These are phyloP conservation scores for Lindbergichthys nudifrons DNA, from an alignment of 2,797 vertebrate species.

Conservation along the genomic window DNA sequence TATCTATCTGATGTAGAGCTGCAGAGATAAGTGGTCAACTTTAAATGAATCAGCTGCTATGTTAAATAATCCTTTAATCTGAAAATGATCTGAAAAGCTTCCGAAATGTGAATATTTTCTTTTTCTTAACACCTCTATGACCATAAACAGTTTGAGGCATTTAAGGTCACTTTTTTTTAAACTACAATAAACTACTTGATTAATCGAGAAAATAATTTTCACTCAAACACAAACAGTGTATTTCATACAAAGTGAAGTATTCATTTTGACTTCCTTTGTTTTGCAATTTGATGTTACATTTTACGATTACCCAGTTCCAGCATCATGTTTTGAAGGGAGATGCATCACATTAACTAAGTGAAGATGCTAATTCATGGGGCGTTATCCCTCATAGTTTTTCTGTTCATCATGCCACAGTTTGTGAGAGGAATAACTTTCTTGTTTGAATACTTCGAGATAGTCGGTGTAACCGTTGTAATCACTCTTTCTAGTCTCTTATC, in stretches of 20 bases:
- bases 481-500: slow-evolving; percentile 33
- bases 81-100: no score
- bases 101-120: background rate
- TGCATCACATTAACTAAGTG: background rate
- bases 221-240: slow-evolving; percentile 9
- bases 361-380: background rate
- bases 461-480: slow-evolving; percentile 33
- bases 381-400: background rate
- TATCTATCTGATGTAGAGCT: slow-evolving; percentile 31
- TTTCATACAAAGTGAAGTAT: background rate
- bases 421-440: slow-evolving; percentile 21
- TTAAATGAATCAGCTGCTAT: no score
- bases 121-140: slow-evolving; percentile 9
- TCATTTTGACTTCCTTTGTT: slow-evolving; percentile 2
- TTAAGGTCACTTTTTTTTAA: no score
- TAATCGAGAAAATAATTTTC: slow-evolving; percentile 12
- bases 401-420: slow-evolving; percentile 1
- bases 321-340: slow-evolving; percentile 1
- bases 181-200: no score
- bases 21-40: no score
- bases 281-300: background rate
- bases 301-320: background rate
- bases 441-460: slow-evolving; percentile 27
- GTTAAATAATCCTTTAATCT: no score
- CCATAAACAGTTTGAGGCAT: no score